A percentile compares a stretch with the other conserved stretches of the same genome.
Conservation (phyloP, 30 jellyfish, hydroid and myxozoan species). For the Cassiopea andromeda region DNA sequence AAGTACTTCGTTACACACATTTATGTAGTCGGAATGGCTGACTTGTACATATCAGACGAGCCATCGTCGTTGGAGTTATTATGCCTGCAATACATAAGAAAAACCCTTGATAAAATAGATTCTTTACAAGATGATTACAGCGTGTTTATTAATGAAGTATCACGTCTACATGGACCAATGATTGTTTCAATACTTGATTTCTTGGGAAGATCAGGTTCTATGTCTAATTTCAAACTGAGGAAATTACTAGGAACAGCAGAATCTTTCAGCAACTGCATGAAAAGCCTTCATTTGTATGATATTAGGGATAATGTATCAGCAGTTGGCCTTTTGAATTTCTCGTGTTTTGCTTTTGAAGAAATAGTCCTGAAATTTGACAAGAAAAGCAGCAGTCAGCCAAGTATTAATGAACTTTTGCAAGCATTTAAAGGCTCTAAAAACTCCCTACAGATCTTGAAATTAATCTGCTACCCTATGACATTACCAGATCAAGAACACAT, state of each 20-base stretch:
- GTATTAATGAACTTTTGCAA: constrained; percentile 22
- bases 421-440: constrained; percentile 58
- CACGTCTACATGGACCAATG: constrained; percentile 43
- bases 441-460: constrained; percentile 35
- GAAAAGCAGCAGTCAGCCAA: constrained; percentile 13
- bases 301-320: constrained; percentile 14
- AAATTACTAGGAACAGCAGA: not conserved
- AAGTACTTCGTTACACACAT: too few relatives aligned
- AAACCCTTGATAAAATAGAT: not conserved
- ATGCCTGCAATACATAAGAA: constrained; percentile 31
- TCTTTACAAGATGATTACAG: not conserved
- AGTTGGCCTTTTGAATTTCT: constrained; percentile 8
- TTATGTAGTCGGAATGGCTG: not conserved
- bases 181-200: constrained; percentile 24
- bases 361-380: constrained; percentile 27
- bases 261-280: not conserved
- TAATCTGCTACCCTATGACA: constrained; percentile 17
- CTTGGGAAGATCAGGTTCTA: constrained; percentile 39
- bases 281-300: constrained; percentile 33
- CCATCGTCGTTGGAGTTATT: constrained; percentile 34
- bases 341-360: constrained; percentile 37
- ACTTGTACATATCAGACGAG: not conserved
- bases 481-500: constrained; percentile 22
- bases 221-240: constrained; percentile 32
- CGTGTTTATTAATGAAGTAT: not conserved